These are phyloP conservation scores for Accipiter virgatus DNA, from an alignment of 2,113 vertebrate genomes.

Conservation along the genomic window DNA sequence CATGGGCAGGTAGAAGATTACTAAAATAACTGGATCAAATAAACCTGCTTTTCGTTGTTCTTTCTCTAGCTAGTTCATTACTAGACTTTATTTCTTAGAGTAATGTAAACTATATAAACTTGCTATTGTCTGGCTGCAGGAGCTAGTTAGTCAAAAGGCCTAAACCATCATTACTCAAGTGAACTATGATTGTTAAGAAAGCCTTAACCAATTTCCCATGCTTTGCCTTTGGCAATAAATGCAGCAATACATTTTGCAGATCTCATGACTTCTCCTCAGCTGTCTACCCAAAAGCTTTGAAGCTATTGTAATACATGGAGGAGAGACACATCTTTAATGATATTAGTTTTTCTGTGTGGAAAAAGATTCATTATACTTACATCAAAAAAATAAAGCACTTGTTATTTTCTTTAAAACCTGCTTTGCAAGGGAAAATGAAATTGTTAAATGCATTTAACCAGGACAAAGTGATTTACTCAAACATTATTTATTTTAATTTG, in stretches of 20 bases:
- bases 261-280: neutral
- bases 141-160: neutral
- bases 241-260: neutral
- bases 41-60: neutral
- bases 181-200: slow-evolving; percentile 28
- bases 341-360: neutral
- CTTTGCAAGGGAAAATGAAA: slow-evolving; percentile 55
- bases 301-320: neutral
- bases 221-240: slow-evolving; percentile 20
- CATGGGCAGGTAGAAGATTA: neutral
- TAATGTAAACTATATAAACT: neutral
- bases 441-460: slow-evolving; percentile 55
- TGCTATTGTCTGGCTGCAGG: neutral
- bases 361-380: slow-evolving; percentile 13
- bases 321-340: neutral
- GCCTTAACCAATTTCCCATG: neutral
- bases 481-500: slow-evolving; percentile 73
- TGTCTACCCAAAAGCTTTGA: slow-evolving; percentile 1
- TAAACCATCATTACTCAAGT: neutral
- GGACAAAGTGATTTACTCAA: slow-evolving; percentile 63
- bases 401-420: slow-evolving; percentile 59
- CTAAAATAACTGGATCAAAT: neutral
- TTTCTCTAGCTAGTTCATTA: neutral
- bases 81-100: neutral
- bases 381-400: slow-evolving; percentile 6